Evolutionary conservation across 2,797 vertebrate genomes (phyloP).

Genomic region (Hapalemur alaotrensis): DNA sequence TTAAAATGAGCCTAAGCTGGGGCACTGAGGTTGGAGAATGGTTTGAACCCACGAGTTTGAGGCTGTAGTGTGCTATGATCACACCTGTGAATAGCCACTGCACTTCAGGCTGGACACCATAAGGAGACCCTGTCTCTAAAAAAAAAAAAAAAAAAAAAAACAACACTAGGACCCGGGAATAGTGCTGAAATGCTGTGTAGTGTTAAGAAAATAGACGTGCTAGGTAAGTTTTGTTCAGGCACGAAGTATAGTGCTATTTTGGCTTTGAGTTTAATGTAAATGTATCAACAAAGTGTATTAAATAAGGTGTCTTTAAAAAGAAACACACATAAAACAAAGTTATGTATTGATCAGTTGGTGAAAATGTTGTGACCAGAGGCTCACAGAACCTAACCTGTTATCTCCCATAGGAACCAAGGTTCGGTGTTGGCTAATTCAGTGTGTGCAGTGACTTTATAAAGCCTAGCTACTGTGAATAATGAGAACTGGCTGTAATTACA

Average conservation of each 20-base stretch:
- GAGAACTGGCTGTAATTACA: not conserved
- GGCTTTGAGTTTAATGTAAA: not conserved
- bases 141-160: not conserved
- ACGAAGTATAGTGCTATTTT: not conserved
- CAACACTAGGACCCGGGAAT: not conserved
- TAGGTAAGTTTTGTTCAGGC: not conserved
- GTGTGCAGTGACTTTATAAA: no score
- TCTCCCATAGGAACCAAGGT: not conserved
- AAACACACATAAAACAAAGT: not conserved
- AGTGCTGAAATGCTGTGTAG: not conserved
- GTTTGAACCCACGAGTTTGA: not conserved
- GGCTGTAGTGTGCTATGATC: not conserved
- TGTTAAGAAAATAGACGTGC: not conserved
- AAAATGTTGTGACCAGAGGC: not conserved
- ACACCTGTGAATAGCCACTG: not conserved
- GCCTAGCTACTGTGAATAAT: no score
- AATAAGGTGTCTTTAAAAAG: constrained; percentile 5
- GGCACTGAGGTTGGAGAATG: not conserved
- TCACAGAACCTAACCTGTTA: not conserved
- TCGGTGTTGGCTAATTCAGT: not conserved
- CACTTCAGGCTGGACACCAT: not conserved
- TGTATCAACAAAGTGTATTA: not conserved
- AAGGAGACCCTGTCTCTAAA: not conserved
- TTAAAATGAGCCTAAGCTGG: not conserved
- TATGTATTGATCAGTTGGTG: not conserved